Percentiles rank a stretch among this genome's conserved stretches.
phyloP scores from a whole-genome alignment of 2,797 vertebrate genomes.

The Pyrocephalus nanus region DNA sequence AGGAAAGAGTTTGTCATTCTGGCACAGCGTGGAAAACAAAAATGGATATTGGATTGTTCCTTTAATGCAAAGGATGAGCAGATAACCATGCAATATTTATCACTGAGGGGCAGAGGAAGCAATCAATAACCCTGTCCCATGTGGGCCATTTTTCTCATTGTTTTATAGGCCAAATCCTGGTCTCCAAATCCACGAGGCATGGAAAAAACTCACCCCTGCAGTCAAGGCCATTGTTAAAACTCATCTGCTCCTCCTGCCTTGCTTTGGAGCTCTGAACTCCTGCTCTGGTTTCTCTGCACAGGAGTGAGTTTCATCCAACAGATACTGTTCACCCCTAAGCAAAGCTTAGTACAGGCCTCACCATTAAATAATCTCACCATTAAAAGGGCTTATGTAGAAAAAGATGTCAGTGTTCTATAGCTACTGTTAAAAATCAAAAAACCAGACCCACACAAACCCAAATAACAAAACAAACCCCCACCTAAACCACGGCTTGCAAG shows the following conservation, averaged over 20 bases:
- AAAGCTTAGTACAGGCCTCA: not conserved
- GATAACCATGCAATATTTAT: conserved; percentile 29
- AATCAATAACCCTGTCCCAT: conserved; percentile 4
- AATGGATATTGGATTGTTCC: conserved; percentile 10
- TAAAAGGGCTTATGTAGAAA: not conserved
- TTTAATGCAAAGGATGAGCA: conserved; percentile 26
- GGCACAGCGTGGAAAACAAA: not conserved
- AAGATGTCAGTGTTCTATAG: not conserved
- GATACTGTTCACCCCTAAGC: not conserved
- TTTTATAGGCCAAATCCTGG: not conserved
- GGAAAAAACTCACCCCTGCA: not conserved
- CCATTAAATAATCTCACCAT: not conserved
- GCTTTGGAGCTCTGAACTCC: not conserved
- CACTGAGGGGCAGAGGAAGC: conserved; percentile 1
- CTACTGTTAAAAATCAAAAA: not conserved
- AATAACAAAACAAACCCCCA: rapidly evolving
- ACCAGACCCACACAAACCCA: not conserved
- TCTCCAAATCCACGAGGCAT: not conserved
- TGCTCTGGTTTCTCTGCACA: not conserved
- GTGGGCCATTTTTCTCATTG: conserved; percentile 7
- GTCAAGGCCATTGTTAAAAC: not conserved
- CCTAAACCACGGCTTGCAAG: not conserved
- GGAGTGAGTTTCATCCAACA: not conserved
- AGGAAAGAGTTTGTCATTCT: not conserved
- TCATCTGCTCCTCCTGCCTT: not conserved